Conservation (phyloP, 2,888 invertebrate species). For the Tridacna gigas region DNA sequence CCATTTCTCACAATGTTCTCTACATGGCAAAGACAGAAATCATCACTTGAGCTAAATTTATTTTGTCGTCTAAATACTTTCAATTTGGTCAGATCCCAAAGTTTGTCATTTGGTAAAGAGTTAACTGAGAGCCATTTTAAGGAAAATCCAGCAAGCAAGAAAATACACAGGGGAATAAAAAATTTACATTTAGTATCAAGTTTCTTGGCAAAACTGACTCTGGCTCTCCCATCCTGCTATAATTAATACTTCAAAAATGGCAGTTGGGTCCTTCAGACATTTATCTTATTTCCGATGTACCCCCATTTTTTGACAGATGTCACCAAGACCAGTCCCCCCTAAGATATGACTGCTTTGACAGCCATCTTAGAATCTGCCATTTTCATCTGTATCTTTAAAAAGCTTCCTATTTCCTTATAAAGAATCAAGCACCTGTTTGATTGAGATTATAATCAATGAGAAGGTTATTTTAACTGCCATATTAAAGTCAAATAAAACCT, state of each 20-base stretch:
- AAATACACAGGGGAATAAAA: conserved; percentile 24
- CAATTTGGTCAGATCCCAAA: too few species aligned
- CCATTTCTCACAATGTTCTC: too few species aligned
- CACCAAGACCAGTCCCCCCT: conserved; percentile 5
- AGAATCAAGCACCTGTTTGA: conserved; percentile 29
- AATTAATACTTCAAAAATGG: conserved; percentile 52
- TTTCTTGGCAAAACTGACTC: conserved; percentile 29
- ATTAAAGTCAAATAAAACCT: conserved; percentile 60
- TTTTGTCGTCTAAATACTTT: too few species aligned
- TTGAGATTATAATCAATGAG: conserved; percentile 25
- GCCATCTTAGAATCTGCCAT: background rate
- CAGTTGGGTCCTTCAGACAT: conserved; percentile 29
- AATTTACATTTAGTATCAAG: conserved; percentile 24
- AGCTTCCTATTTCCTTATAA: conserved; percentile 22
- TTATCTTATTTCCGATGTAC: conserved; percentile 36
- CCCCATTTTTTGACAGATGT: conserved; percentile 27
- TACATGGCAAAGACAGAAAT: too few species aligned
- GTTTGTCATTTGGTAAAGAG: too few species aligned
- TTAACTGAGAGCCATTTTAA: conserved; percentile 9
- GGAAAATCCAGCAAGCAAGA: conserved; percentile 4
- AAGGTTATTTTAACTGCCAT: conserved; percentile 35
- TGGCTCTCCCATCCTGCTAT: conserved; percentile 35
- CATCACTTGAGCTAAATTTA: too few species aligned
- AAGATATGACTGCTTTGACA: conserved; percentile 20
- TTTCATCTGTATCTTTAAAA: conserved; percentile 26